A percentile compares a stretch with the other conserved stretches of the same genome.
Conservation (phyloP, 1,140 invertebrate genomes). For the Drosophila elegans region DNA sequence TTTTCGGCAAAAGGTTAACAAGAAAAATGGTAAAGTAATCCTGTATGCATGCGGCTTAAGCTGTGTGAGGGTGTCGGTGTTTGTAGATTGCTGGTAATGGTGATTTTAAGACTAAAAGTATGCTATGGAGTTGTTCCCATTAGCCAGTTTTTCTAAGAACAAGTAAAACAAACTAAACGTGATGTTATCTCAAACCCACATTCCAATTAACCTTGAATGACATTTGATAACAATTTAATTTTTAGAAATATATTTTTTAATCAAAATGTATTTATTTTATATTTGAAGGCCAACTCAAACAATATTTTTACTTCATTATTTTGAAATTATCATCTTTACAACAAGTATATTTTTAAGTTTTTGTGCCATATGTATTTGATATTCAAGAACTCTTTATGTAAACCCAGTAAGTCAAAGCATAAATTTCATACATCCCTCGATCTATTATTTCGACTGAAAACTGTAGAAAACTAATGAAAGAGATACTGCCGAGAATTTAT, state of each 20-base stretch:
- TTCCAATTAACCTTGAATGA: too few species aligned
- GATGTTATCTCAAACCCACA: too few species aligned
- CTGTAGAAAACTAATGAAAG: neutral
- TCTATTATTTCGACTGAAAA: neutral
- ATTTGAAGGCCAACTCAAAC: too few species aligned
- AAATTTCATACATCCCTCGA: neutral
- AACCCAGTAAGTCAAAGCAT: slow-evolving; percentile 2
- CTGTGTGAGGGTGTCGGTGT: slow-evolving; percentile 25
- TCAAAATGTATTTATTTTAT: too few species aligned
- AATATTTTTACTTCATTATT: too few species aligned
- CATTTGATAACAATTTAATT: too few species aligned
- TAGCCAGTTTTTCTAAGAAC: too few species aligned
- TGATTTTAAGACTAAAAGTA: neutral
- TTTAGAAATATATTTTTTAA: too few species aligned
- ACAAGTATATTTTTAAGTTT: too few species aligned
- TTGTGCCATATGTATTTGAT: too few species aligned
- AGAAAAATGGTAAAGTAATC: neutral
- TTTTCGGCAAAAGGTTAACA: slow-evolving; percentile 5
- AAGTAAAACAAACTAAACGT: too few species aligned
- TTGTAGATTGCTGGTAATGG: slow-evolving; percentile 5
- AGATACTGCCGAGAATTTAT: neutral
- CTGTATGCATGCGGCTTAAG: slow-evolving; percentile 27
- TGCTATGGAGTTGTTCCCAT: neutral
- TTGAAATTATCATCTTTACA: too few species aligned
- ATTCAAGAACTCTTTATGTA: neutral